Percentiles rank a stretch among this genome's conserved stretches.
Evolutionary conservation across 2,797 vertebrate species (phyloP).

Genomic region (Sebastes trivittatus): DNA sequence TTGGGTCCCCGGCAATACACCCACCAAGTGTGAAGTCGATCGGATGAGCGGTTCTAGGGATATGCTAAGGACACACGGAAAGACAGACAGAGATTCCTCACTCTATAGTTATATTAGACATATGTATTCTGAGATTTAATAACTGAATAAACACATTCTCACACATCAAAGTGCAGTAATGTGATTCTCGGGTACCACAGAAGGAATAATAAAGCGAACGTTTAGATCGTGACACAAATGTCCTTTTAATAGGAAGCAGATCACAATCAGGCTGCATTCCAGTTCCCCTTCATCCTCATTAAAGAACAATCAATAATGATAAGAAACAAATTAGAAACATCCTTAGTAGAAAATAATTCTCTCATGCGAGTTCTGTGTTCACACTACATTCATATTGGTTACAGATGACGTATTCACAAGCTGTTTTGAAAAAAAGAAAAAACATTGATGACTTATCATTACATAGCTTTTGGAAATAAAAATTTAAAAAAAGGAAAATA

Average conservation of each 20-base stretch:
- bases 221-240: conserved; percentile 71
- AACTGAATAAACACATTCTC: not conserved
- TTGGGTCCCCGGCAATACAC: too few relatives aligned
- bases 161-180: not conserved
- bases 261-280: conserved; percentile 82
- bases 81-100: too few relatives aligned
- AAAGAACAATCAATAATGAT: conserved; percentile 77
- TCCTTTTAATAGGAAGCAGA: conserved; percentile 85
- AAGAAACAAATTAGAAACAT: conserved; percentile 85
- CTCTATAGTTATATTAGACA: not conserved
- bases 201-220: conserved; percentile 2
- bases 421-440: conserved; percentile 62
- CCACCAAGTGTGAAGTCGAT: too few relatives aligned
- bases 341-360: conserved; percentile 84
- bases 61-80: too few relatives aligned
- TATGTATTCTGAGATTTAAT: too few relatives aligned
- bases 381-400: conserved; percentile 80
- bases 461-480: conserved; percentile 56
- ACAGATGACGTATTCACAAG: conserved; percentile 78
- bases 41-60: too few relatives aligned
- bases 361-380: conserved; percentile 82
- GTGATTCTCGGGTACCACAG: not conserved
- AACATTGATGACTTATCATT: conserved; percentile 59
- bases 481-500: conserved; percentile 19
- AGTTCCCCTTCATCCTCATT: conserved; percentile 72